Percentiles rank a stretch among this genome's conserved stretches.
phyloP scores from a whole-genome alignment of 2,888 invertebrate species.

The Ethmia dodecea region DNA sequence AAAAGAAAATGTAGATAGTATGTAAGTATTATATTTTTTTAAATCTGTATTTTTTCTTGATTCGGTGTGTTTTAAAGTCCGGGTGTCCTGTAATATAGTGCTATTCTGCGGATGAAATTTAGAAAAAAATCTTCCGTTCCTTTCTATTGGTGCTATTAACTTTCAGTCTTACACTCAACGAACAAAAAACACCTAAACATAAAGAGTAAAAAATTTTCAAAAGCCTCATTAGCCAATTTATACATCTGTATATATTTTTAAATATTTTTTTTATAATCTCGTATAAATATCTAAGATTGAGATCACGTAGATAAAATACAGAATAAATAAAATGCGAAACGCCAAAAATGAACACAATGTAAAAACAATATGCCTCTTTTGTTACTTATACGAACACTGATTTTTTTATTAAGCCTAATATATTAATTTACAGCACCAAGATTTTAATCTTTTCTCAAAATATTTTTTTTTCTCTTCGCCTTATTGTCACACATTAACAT shows the following conservation, averaged over 20 bases:
- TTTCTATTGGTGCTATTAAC: conserved; percentile 62
- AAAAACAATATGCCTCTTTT: conserved; percentile 74
- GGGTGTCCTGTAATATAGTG: conserved; percentile 42
- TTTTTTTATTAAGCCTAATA: conserved; percentile 75
- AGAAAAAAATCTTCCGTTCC: conserved; percentile 34
- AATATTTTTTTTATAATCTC: conserved; percentile 71
- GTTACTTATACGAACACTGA: conserved; percentile 73
- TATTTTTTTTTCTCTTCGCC: conserved; percentile 70
- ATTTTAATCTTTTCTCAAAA: conserved; percentile 75
- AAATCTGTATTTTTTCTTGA: neutral
- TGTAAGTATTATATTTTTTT: neutral
- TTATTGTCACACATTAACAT: conserved; percentile 76
- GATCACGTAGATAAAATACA: conserved; percentile 72
- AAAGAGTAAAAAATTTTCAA: conserved; percentile 62
- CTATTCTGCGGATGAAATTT: conserved; percentile 47
- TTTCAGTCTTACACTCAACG: conserved; percentile 65
- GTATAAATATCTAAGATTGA: conserved; percentile 75
- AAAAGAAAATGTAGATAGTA: neutral
- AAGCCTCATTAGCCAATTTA: conserved; percentile 75
- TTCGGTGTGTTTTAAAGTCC: conserved; percentile 25
- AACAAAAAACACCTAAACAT: conserved; percentile 58
- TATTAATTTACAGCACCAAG: conserved; percentile 78
- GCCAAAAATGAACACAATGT: conserved; percentile 73
- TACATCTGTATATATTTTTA: conserved; percentile 63
- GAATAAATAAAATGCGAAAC: conserved; percentile 69